Percentiles rank a stretch among this genome's conserved stretches.
Evolutionary conservation across 2,888 invertebrate species (phyloP).

Genomic region (Drosophila limbata): DNA sequence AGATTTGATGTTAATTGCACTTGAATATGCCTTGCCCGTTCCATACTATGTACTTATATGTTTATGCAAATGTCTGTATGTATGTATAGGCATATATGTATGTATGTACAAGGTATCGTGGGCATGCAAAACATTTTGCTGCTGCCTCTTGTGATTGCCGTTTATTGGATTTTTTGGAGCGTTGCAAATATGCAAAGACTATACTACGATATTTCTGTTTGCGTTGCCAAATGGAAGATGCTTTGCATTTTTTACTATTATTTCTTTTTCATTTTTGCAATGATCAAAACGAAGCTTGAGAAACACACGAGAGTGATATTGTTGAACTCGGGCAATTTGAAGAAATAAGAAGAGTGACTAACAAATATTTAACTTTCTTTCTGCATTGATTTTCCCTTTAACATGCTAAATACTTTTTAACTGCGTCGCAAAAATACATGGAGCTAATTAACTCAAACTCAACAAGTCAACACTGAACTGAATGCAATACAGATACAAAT

Average conservation of each 20-base stretch:
- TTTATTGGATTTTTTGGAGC: slow-evolving; percentile 78
- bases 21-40: slow-evolving; percentile 52
- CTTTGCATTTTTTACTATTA: slow-evolving; percentile 25
- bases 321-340: slow-evolving; percentile 4
- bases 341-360: background rate
- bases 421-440: background rate
- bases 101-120: slow-evolving; percentile 14
- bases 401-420: background rate
- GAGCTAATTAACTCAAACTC: slow-evolving; percentile 57
- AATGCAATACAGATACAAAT: slow-evolving; percentile 5
- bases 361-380: slow-evolving; percentile 14
- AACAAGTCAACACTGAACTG: slow-evolving; percentile 10
- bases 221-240: slow-evolving; percentile 60
- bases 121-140: slow-evolving; percentile 53
- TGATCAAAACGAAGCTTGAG: slow-evolving; percentile 33
- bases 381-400: slow-evolving; percentile 14
- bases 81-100: background rate
- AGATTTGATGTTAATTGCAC: slow-evolving; percentile 52
- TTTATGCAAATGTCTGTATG: slow-evolving; percentile 12
- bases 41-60: slow-evolving; percentile 1
- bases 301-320: slow-evolving; percentile 34
- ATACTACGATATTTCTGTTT: slow-evolving; percentile 44
- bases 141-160: slow-evolving; percentile 72
- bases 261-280: slow-evolving; percentile 17
- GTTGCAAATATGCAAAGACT: slow-evolving; percentile 77